A percentile compares a stretch with the other conserved stretches of the same genome.
Evolutionary conservation across 2,888 invertebrate genomes (phyloP).

Genomic region (Sphaerophoria taeniata): DNA sequence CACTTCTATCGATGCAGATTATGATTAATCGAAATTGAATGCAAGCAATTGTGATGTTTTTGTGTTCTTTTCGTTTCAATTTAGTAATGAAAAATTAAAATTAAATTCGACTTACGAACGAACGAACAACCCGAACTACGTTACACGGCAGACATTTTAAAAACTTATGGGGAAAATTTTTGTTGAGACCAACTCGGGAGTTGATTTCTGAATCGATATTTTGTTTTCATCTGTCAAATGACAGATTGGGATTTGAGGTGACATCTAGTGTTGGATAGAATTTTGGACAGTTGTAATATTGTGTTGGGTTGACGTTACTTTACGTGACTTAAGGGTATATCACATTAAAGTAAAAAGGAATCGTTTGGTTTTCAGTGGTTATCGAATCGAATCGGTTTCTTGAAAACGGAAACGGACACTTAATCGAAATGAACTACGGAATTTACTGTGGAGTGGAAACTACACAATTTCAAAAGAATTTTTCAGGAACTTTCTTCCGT

Average conservation of each 20-base stretch:
- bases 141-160: conserved; percentile 70
- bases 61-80: conserved; percentile 33
- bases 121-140: conserved; percentile 53
- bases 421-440: too few relatives aligned
- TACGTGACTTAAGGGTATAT: neutral
- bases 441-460: too few relatives aligned
- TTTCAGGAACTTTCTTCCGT: too few relatives aligned
- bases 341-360: neutral
- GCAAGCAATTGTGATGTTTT: conserved; percentile 32
- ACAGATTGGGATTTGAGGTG: conserved; percentile 35
- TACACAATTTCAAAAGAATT: too few relatives aligned
- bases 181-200: conserved; percentile 35
- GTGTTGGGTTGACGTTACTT: neutral
- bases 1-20: neutral
- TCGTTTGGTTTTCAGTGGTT: neutral
- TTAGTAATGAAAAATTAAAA: conserved; percentile 70
- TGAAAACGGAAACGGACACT: too few relatives aligned
- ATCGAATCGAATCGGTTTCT: too few relatives aligned
- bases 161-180: conserved; percentile 69
- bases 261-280: conserved; percentile 30
- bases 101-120: conserved; percentile 42
- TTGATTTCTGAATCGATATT: conserved; percentile 61
- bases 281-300: neutral
- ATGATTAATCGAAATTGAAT: neutral
- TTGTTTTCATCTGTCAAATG: conserved; percentile 68